phyloP scores from a whole-genome alignment of 2,888 invertebrate species.

The Pollenia amentaria region DNA sequence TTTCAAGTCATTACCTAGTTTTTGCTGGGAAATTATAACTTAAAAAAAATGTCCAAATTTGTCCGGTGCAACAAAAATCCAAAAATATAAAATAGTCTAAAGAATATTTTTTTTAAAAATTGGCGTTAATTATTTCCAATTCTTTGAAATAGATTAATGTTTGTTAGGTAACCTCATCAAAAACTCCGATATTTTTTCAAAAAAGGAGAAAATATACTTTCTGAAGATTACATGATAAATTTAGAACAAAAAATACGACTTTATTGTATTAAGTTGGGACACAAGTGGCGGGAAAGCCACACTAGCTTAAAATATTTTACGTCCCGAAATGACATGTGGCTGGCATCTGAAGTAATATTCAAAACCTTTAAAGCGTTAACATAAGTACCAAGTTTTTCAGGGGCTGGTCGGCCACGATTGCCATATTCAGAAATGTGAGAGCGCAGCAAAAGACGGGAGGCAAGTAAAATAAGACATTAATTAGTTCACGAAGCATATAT shows the following conservation, averaged over 20 bases:
- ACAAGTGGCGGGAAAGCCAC: too few relatives aligned
- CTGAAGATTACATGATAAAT: too few relatives aligned
- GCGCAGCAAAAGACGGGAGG: constrained; percentile 13
- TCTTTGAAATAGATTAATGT: constrained; percentile 2
- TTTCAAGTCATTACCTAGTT: too few relatives aligned
- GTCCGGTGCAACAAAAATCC: too few relatives aligned
- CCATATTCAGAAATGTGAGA: constrained; percentile 17
- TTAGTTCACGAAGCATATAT: constrained; percentile 2
- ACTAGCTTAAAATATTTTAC: constrained; percentile 28
- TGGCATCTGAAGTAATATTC: constrained; percentile 11
- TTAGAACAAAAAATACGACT: too few relatives aligned
- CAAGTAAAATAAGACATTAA: background rate
- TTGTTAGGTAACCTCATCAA: constrained; percentile 5
- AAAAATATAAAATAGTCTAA: too few relatives aligned
- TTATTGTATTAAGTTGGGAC: too few relatives aligned
- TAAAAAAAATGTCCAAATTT: too few relatives aligned
- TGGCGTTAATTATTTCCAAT: constrained; percentile 1
- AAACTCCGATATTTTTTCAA: too few relatives aligned
- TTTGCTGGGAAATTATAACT: too few relatives aligned
- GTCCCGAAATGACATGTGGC: constrained; percentile 7
- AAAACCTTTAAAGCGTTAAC: constrained; percentile 1
- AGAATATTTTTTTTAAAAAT: background rate
- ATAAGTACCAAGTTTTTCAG: background rate
- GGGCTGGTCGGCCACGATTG: too few relatives aligned
- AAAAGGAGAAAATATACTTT: too few relatives aligned